Evolutionary conservation across 2,888 invertebrate genomes (phyloP), one percentile per base, ranked within the genome.

Genomic region (Scrobipalpa atriplicella): DNA sequence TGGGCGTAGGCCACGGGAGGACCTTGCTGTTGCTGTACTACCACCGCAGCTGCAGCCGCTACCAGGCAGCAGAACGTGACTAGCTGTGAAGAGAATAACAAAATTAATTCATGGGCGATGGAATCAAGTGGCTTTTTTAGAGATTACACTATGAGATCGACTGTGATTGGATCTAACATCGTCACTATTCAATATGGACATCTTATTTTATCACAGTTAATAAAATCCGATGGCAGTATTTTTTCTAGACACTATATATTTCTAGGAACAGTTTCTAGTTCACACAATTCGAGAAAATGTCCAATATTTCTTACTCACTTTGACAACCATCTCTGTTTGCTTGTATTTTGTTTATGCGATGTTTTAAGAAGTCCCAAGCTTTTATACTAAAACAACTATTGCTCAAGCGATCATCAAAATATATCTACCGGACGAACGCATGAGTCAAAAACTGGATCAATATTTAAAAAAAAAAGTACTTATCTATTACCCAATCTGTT

Each of bases 261-360:
- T 19, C 16, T n/a, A 41, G 19, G 10, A n/a, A 11, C 19, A 2
- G 1, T 2, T 16, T 6, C 52, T 9, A 21, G 8, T 18, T 51
- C 16, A 51, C 51, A 16, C 10, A 7, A 51, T 2, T 51, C 52
- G 6, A 52, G 9, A 52, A 29, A 29, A 29, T 29, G 29, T 29
- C 29, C 19, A 52, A 58, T 9, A 16, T n/a, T 10, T 11, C 18
- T 18, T 73, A 87, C 90, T 90, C 75, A 91, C 90, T 88, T 86
- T 86, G 73, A 85, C 86, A 74, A 83, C 83, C 91, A 91, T 91
- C 85, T 87, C 85, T 78, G 76, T 77, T 78, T 77, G 76, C 76
- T 77, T 79, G 72, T 82, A 76, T 78, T 77, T 75, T 77, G 79
- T 77, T 78, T 87, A 80, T 90, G 86, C 81, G 78, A 72, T 75